Evolutionary conservation across 2,113 vertebrate genomes (phyloP), one percentile per base, ranked within the genome.

Genomic region (Canis aureus): DNA sequence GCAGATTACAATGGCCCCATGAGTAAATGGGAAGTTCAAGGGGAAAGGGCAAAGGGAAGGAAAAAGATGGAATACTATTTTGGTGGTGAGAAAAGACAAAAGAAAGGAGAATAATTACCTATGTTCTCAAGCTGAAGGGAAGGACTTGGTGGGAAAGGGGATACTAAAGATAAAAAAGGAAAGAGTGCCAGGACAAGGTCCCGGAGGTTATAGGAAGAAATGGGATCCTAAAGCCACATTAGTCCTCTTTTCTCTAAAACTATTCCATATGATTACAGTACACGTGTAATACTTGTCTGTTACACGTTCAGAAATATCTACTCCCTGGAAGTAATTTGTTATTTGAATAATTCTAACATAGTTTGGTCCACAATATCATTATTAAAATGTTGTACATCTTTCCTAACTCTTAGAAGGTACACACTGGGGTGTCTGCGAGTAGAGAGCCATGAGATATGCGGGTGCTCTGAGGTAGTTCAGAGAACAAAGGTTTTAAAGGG

Each of bases 71-170:
- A 91, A 62, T 27, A 73, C 85, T 43, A 94, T 86, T 81, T 29
- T 82, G n/a, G 94, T 90, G 69, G 55, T 38, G 76, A 97, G 88
- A 95, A 96, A 85, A 89, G 80, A 96, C 60, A 89, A 76, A 95
- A 80, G 53, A 51, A 59, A 83, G 91, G 76, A 81, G 53, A 85
- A 35, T 80, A 82, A 32, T 0, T 81, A 35, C 20, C 95, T 53
- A 57, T 23, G 66, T 38, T 93, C 95, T 84, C 51, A 88, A 73
- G 74, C 73, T 94, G 43, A 95, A 84, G 59, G 60, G 76, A 78
- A 62, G 66, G 59, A 88, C 60, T 7, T 5, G 62, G 15, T 32
- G 66, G 71, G 67, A 84, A 97, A 84, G 51, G 23, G 73, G n/a
- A 91, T 19, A 43, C 12, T 43, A 38, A 88, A 59, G 11, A 92